Evolutionary conservation across 1,140 invertebrate genomes (phyloP), one percentile per base, ranked within the genome.

Genomic region (Eumaeus atala): DNA sequence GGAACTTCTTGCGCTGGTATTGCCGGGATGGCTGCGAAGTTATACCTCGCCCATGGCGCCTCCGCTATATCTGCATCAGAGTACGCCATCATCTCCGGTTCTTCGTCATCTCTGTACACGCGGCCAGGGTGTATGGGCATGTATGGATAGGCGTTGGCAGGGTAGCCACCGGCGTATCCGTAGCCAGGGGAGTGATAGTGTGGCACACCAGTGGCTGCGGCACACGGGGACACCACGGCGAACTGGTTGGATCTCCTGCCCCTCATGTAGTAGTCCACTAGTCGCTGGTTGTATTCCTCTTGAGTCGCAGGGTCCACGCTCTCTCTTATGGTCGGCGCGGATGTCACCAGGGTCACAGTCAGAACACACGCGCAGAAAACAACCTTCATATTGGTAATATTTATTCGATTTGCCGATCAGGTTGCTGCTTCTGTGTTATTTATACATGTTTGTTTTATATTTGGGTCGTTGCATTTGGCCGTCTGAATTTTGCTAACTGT

Each of bases 391-490:
- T 62, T 76, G 36, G 61, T 59, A 51, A 63, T 51, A 28, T 55
- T 57, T 54, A 50, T 42, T 54, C 59, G 66, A 59, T 71, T 58
- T 48, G 54, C 50, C 36, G 28, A 47, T 36, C 38, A 59, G 50
- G 59, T 44, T 16, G 53, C 54, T 8, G 57, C 47, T 52, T 44
- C 59, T 51, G 50, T 62, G 67, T 68, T 72, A 72, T 81, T 76
- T 81, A 81, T 76, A 81, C 59, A 68, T 58, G 59, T 64, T 58
- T 61, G 61, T 62, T 59, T 63, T 65, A 58, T 59, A 60, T 55
- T 58, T 58, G 40, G 40, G 40, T 9, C 40, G 16, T 40, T 14
- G 12, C 38, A 18, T 34, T 16, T 11, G 21, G 21, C 6, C 21
- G 21, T 6, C 21, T 3, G 2, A 28, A 28, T 28, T 28, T 28